phyloP scores from a whole-genome alignment of 37 sponge, comb jelly and placozoan genomes.

The Aphrocallistes beatrix region DNA sequence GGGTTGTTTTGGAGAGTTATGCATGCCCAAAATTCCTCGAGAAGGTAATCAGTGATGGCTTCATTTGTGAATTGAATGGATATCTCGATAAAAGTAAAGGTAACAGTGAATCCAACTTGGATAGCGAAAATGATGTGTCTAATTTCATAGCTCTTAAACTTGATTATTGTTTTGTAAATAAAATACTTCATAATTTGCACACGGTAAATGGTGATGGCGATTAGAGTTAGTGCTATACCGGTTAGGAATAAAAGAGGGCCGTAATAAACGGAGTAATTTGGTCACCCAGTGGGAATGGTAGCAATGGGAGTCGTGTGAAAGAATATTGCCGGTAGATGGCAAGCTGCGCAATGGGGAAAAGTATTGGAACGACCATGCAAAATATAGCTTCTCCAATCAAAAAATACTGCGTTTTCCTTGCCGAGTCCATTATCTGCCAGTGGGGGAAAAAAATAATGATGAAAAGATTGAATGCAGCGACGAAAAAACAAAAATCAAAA shows the following conservation, averaged over 20 bases:
- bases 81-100: background rate
- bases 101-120: background rate
- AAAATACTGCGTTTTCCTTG: background rate
- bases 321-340: background rate
- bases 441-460: background rate
- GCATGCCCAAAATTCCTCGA: background rate
- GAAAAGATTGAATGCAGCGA: conserved; percentile 10
- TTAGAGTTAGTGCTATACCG: background rate
- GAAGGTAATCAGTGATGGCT: background rate
- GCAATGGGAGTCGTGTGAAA: background rate
- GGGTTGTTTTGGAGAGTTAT: background rate
- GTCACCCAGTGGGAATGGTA: background rate
- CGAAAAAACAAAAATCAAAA: background rate
- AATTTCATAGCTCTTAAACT: background rate
- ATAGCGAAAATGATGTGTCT: background rate
- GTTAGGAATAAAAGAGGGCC: background rate
- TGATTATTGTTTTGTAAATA: background rate
- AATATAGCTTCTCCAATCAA: background rate
- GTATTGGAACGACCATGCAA: background rate
- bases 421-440: background rate
- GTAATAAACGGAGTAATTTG: background rate
- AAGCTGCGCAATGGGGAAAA: background rate
- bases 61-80: background rate
- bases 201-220: background rate
- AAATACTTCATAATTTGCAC: background rate